Percentiles rank a stretch among this genome's conserved stretches.
These are phyloP conservation scores for Nomada fabriciana DNA, from an alignment of 2,888 invertebrate species.

Conservation along the genomic window DNA sequence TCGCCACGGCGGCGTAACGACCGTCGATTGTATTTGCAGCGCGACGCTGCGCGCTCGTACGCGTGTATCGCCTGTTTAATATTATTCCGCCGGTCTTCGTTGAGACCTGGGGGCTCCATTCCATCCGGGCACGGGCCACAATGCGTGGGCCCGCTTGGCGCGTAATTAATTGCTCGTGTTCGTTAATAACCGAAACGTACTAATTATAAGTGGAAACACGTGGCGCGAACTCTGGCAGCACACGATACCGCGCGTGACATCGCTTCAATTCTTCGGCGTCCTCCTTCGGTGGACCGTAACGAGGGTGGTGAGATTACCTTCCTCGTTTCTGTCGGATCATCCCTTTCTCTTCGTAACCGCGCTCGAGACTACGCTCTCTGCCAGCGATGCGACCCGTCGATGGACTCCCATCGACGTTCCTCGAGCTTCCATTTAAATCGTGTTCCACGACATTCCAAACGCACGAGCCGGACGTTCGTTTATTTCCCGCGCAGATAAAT, in stretches of 20 bases:
- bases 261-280: conserved; percentile 50
- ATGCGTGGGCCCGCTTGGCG: conserved; percentile 56
- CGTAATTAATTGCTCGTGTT: conserved; percentile 67
- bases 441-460: neutral
- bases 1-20: conserved; percentile 45
- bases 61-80: conserved; percentile 52
- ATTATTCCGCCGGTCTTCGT: conserved; percentile 63
- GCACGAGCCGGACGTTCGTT: neutral
- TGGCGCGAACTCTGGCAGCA: conserved; percentile 8
- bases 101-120: conserved; percentile 54
- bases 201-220: conserved; percentile 66
- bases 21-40: conserved; percentile 44
- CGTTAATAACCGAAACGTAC: conserved; percentile 68
- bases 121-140: conserved; percentile 49
- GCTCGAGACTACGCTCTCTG: neutral
- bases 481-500: neutral
- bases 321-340: conserved; percentile 8
- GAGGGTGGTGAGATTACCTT: conserved; percentile 56
- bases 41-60: neutral
- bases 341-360: neutral
- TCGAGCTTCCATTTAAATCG: neutral
- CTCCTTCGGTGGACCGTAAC: conserved; percentile 53
- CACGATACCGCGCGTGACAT: conserved; percentile 46
- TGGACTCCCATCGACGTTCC: conserved; percentile 4
- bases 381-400: conserved; percentile 21